Percentiles rank a stretch among this genome's conserved stretches.
Conservation (phyloP, 2,113 vertebrate species). For the Periophthalmodon schlosseri region DNA sequence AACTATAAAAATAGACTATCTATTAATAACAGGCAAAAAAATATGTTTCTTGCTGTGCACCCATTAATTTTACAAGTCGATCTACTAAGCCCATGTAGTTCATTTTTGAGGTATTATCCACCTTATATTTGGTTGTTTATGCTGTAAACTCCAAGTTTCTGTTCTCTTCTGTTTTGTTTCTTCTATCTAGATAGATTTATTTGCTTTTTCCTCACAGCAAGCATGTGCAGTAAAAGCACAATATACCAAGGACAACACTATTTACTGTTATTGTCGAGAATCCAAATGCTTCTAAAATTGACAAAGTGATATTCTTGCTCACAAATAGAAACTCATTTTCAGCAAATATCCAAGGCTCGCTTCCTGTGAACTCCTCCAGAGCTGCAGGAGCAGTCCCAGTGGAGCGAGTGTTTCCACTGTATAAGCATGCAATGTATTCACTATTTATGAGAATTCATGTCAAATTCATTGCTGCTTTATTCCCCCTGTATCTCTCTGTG, state of each 20-base stretch:
- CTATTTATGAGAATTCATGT: conserved; percentile 58
- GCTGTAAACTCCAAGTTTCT: too few species aligned
- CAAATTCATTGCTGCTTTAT: conserved; percentile 52
- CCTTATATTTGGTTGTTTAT: too few species aligned
- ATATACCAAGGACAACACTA: background rate
- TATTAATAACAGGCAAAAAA: too few species aligned
- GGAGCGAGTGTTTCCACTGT: conserved; percentile 26
- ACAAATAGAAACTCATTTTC: background rate
- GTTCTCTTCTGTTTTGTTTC: too few species aligned
- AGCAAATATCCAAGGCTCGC: conserved; percentile 11
- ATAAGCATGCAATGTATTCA: conserved; percentile 34
- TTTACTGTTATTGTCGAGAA: background rate
- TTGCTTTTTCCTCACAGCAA: too few species aligned
- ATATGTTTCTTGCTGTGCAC: too few species aligned
- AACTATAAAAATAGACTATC: too few species aligned
- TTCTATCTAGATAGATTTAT: too few species aligned
- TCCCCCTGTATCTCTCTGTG: conserved; percentile 17
- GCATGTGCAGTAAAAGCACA: background rate
- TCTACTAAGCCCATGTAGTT: too few species aligned
- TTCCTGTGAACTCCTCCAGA: conserved; percentile 5
- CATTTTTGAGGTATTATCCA: too few species aligned
- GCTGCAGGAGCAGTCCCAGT: conserved; percentile 15
- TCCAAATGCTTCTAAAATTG: background rate
- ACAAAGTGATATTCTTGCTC: background rate
- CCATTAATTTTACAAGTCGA: too few species aligned